Percentiles rank a stretch among this genome's conserved stretches.
These are phyloP conservation scores for Ditylenchus weischeri DNA, from an alignment of 2,888 invertebrate genomes.

Conservation along the genomic window DNA sequence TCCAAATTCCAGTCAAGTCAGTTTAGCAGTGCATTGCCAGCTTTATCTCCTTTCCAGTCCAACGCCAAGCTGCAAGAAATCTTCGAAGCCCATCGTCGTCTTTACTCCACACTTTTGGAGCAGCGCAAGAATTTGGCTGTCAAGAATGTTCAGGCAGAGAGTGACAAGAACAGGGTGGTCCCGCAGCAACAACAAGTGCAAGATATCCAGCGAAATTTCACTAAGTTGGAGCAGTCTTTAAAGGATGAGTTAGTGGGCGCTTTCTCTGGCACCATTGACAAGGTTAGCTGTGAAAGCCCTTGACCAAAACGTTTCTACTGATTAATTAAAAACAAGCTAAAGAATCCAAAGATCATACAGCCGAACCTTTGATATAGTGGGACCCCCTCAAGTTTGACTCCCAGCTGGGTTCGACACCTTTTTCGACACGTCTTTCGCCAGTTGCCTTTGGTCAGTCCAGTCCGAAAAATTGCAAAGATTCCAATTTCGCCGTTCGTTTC, in stretches of 20 bases:
- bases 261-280: conserved; percentile 19
- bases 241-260: conserved; percentile 21
- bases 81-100: conserved; percentile 10
- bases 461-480: too few relatives aligned
- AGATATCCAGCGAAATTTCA: neutral
- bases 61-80: conserved; percentile 9
- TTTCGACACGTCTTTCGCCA: too few relatives aligned
- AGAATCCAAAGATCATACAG: too few relatives aligned
- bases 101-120: conserved; percentile 12
- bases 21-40: neutral
- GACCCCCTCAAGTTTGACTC: too few relatives aligned
- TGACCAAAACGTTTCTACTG: too few relatives aligned
- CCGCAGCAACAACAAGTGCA: neutral
- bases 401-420: too few relatives aligned
- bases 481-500: too few relatives aligned
- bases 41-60: neutral
- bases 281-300: neutral
- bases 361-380: too few relatives aligned
- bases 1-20: too few relatives aligned
- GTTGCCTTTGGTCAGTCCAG: too few relatives aligned
- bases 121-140: neutral
- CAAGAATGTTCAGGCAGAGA: conserved; percentile 5
- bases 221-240: conserved; percentile 16
- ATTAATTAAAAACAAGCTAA: neutral
- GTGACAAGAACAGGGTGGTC: conserved; percentile 3